phyloP scores from a whole-genome alignment of 2,113 vertebrate genomes.

The Scytalopus superciliaris region DNA sequence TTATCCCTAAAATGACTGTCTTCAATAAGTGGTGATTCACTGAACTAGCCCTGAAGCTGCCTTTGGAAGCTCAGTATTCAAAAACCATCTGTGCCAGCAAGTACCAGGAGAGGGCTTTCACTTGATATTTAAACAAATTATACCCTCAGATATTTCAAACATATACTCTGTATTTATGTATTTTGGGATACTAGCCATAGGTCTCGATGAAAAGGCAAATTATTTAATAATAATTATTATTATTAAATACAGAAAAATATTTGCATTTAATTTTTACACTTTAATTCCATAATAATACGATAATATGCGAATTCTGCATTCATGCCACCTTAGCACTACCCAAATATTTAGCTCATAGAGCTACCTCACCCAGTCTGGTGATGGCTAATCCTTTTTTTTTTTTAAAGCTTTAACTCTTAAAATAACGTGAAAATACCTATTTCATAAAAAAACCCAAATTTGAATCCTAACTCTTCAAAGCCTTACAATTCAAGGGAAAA shows the following conservation, averaged over 20 bases:
- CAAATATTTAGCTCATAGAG: not conserved
- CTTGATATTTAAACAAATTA: constrained; percentile 62
- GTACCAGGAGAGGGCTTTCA: constrained; percentile 66
- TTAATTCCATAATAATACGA: not conserved
- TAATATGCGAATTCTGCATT: not conserved
- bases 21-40: constrained; percentile 54
- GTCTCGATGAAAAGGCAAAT: constrained; percentile 30
- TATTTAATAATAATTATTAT: not conserved
- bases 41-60: constrained; percentile 64
- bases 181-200: constrained; percentile 46
- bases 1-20: constrained; percentile 37
- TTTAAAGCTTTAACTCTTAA: not conserved
- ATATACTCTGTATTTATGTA: constrained; percentile 44
- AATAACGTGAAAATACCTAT: not conserved
- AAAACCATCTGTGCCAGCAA: constrained; percentile 69
- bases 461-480: not conserved
- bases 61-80: constrained; percentile 64
- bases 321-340: not conserved
- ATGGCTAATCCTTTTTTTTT: not conserved
- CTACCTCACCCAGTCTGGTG: not conserved
- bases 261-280: not conserved
- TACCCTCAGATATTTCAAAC: constrained; percentile 61
- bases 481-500: not conserved
- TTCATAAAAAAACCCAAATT: not conserved
- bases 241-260: not conserved